Percentiles rank a stretch among this genome's conserved stretches.
Evolutionary conservation across 2,797 vertebrate species (phyloP).

Genomic region (Ataeniobius toweri): DNA sequence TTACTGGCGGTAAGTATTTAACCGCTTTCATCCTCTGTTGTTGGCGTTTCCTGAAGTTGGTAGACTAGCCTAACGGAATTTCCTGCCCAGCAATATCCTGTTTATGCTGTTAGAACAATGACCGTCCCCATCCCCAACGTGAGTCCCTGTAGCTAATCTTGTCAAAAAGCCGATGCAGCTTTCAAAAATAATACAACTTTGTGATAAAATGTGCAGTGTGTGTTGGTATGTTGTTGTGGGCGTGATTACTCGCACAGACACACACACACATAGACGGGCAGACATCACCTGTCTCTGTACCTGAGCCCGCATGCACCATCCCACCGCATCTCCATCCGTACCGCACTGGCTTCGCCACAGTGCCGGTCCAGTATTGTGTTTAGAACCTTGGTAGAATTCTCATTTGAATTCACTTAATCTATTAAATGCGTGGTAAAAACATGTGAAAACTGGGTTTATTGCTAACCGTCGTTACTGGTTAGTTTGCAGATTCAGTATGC

Average conservation of each 20-base stretch:
- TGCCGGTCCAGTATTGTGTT: background rate
- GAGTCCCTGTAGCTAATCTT: background rate
- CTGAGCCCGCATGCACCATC: conserved; percentile 51
- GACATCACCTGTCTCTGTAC: conserved; percentile 63
- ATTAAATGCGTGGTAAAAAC: background rate
- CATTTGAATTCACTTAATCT: no score
- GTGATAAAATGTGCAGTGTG: background rate
- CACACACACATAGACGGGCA: conserved; percentile 21
- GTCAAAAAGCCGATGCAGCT: background rate
- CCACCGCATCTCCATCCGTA: conserved; percentile 6
- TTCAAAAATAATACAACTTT: background rate
- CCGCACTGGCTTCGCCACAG: background rate
- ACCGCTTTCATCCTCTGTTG: conserved; percentile 2
- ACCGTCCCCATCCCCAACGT: background rate
- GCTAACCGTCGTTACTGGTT: no score
- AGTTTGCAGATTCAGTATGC: background rate
- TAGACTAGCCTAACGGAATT: conserved; percentile 46
- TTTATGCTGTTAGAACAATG: background rate
- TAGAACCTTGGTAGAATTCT: background rate
- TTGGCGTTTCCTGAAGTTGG: conserved; percentile 48
- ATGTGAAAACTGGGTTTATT: no score
- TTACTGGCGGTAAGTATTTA: conserved; percentile 56
- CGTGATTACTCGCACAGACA: conserved; percentile 1
- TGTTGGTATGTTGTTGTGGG: conserved; percentile 23
- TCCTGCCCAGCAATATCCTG: conserved; percentile 50